Base-by-base conservation (phyloP, 2,113 vertebrate species). In the Nestor notabilis region DNA sequence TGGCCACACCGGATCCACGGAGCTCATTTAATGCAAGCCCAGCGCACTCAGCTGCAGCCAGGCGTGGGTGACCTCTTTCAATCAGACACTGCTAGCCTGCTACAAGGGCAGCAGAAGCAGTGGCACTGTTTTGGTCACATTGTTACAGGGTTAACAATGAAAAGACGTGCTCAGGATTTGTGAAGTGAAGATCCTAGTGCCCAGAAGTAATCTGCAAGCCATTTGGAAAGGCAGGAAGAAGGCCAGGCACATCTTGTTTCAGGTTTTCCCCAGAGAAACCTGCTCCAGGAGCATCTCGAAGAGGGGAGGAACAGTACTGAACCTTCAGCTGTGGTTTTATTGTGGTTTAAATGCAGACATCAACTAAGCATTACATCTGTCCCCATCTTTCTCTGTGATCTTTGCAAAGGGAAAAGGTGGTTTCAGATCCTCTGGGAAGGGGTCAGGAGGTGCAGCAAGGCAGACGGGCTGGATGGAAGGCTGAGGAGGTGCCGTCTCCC, bases 21-120 rank as follows among this genome's bases (percentile, higher is more conserved):
- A 64, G 29, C 33, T 91, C 27, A 21, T 83, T 90, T 58, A 93
- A 55, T 1, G 1, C 27, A 7, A 23, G 47, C 75, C 75, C 39
- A 35, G 44, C 2, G 0, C 0, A 0, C 24, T 17, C 92, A 78
- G 52, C 56, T 55, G 35, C 56, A 64, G 61, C 10, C 2, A 0
- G 50, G 61, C 63, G 19, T 41, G 28, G n/a, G 21, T 35, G 47
- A 39, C 49, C 43, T 31, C 9, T 37, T 81, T 68, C 87, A 53
- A 4, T n/a, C 65, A n/a, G n/a, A 66, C 3, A 7, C 44, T n/a
- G 31, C 50, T 44, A 1, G 0, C 28, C 46, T 58, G n/a, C 43
- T 37, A 14, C 33, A 47, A 82, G 56, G 72, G 35, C 61, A 85
- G 29, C 60, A 53, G 61, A n/a, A 78, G 29, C 28, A 41, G 43